Evolutionary conservation across 2,113 vertebrate genomes (phyloP).

Genomic region (Nerophis ophidion): DNA sequence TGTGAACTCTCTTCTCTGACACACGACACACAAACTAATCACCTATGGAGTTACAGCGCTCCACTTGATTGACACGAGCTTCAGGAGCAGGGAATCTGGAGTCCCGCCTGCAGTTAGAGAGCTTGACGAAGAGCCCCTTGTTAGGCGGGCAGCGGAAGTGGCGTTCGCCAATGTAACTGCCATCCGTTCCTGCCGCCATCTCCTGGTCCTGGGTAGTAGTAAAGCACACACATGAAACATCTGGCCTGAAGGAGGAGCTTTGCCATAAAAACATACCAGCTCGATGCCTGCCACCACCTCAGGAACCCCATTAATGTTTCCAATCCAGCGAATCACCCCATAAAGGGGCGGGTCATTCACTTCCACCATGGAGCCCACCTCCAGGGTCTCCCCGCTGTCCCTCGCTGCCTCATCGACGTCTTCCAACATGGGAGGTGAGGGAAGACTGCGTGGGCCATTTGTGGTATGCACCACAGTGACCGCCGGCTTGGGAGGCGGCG

Average conservation of each 20-base stretch:
- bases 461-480: not conserved
- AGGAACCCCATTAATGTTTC: conserved; percentile 52
- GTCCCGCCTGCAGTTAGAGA: conserved; percentile 75
- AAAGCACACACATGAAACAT: not conserved
- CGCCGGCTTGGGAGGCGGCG: conserved; percentile 16
- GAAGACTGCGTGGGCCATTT: conserved; percentile 38
- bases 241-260: too few species aligned
- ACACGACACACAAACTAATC: not conserved
- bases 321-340: conserved; percentile 81
- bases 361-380: conserved; percentile 78
- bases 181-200: conserved; percentile 71
- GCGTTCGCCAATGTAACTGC: conserved; percentile 70
- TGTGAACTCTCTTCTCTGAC: not conserved
- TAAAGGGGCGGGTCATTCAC: conserved; percentile 76
- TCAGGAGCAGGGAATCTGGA: conserved; percentile 74
- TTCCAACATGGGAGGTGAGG: conserved; percentile 29
- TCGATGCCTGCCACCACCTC: conserved; percentile 75
- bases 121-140: conserved; percentile 77
- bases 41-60: conserved; percentile 80
- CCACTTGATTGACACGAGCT: conserved; percentile 72
- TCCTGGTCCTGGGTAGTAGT: conserved; percentile 70
- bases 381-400: conserved; percentile 47
- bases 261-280: conserved; percentile 56
- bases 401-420: rapidly evolving
- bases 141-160: conserved; percentile 75